Conservation (phyloP, 2,797 vertebrate genomes). For the Lepilemur septentrionalis region DNA sequence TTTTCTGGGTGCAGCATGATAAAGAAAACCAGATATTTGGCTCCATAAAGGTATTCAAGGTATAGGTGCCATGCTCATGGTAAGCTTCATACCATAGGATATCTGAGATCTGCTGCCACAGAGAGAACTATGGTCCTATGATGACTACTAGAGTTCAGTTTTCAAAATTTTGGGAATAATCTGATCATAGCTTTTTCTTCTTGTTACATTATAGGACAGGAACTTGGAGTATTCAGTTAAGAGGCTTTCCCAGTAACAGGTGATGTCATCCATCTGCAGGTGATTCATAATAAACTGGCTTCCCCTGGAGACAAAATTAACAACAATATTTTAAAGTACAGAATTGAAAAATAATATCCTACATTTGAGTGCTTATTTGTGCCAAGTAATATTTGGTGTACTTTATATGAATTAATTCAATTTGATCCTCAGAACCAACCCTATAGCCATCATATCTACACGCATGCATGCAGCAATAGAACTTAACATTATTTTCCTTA, state of each 20-base stretch:
- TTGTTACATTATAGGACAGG: conserved; percentile 91
- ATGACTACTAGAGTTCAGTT: conserved; percentile 88
- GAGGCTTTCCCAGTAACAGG: conserved; percentile 96
- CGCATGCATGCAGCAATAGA: neutral
- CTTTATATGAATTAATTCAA: conserved; percentile 5
- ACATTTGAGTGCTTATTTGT: neutral
- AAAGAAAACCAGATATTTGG: conserved; percentile 48
- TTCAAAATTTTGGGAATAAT: conserved; percentile 84
- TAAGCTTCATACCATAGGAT: neutral
- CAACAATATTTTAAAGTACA: conserved; percentile 10
- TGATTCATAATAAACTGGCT: conserved; percentile 91
- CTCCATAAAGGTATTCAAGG: conserved; percentile 22
- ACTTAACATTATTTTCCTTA: neutral
- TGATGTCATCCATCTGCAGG: conserved; percentile 93
- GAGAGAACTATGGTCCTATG: neutral
- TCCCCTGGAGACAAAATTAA: conserved; percentile 87
- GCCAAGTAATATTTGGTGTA: neutral
- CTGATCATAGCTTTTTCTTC: conserved; percentile 86
- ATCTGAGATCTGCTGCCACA: neutral
- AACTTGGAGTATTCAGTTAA: conserved; percentile 90
- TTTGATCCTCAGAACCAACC: neutral
- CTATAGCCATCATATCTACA: neutral
- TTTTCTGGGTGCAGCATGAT: conserved; percentile 36
- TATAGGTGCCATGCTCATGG: neutral
- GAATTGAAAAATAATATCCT: neutral